Evolutionary conservation across 2,797 vertebrate genomes (phyloP), one percentile per base, ranked within the genome.

Genomic region (Schizothorax lantsangensis): DNA sequence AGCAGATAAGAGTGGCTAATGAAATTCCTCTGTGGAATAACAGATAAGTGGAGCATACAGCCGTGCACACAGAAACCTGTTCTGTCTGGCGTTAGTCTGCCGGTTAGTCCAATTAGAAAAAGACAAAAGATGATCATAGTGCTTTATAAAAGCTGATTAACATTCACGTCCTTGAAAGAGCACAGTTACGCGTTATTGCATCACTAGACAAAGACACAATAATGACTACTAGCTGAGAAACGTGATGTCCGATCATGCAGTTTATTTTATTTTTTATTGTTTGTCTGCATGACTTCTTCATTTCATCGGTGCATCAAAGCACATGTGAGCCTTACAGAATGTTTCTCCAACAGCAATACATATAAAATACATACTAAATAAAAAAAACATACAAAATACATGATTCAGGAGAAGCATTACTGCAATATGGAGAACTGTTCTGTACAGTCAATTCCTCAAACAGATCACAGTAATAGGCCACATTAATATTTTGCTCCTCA

Each of bases 101-200:
- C 15, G 45, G 45, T 52, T 75, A 21, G 33, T 78, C 12, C 54
- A 79, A 79, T 59, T 79, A 79, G 54, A 79, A 62, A 62, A 59
- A 79, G 77, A 79, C 77, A 79, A 79, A 79, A 40, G 54, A 79
- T 59, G 52, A 62, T 79, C 36, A 79, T 43, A 59, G 77, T 19
- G 77, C 33, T 26, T 40, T 40, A 59, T 79, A 40, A 79, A 62
- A 79, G 52, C 54, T 59, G 36, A 62, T 79, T 79, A 79, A 79
- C 77, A 79, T 79, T 17, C 77, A 4, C 23, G 36, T 43, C 36
- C 77, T 59, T 43, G 54, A 79, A 59, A 26, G 54, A 79, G 52
- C 77, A 79, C 21, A 43, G 36, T 79, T 79, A 40, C 77, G 4
- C 2, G 1, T 79, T 40, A 59, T 79, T 79, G 77, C 77, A 79